Evolutionary conservation across 1,140 invertebrate species (phyloP).

Genomic region (Philotrypesis tridentata): DNA sequence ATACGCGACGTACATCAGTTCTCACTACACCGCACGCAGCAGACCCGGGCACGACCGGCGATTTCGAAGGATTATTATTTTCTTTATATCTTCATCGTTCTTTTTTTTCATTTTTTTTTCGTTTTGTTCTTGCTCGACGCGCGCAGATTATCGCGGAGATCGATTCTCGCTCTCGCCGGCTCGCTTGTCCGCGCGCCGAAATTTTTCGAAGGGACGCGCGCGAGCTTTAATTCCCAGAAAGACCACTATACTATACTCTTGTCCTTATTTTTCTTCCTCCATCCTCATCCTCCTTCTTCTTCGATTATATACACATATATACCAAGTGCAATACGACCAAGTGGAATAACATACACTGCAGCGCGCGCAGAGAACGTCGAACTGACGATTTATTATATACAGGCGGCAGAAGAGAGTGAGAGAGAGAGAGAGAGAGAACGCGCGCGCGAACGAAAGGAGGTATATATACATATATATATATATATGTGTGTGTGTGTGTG

Average conservation of each 20-base stretch:
- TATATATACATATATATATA: no score
- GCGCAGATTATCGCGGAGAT: no score
- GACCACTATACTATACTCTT: background rate
- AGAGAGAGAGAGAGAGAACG: background rate
- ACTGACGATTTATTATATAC: constrained; percentile 40
- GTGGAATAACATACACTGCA: constrained; percentile 29
- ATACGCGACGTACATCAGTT: background rate
- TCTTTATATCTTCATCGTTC: background rate
- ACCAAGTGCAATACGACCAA: constrained; percentile 49
- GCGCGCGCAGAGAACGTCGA: constrained; percentile 40
- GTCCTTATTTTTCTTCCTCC: constrained; percentile 32
- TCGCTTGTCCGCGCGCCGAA: constrained; percentile 9
- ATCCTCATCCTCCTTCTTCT: constrained; percentile 24
- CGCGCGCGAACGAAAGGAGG: constrained; percentile 32
- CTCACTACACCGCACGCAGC: no score
- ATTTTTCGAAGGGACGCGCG: constrained; percentile 34
- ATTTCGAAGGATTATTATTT: constrained; percentile 35
- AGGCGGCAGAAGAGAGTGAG: background rate
- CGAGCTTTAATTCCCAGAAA: constrained; percentile 37
- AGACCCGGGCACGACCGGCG: constrained; percentile 35
- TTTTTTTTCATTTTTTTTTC: background rate
- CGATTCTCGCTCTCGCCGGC: background rate
- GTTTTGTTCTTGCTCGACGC: no score
- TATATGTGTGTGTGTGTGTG: no score
- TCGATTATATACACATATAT: constrained; percentile 15